Evolutionary conservation across 1,140 invertebrate genomes (phyloP).

Genomic region (Neodiprion lecontei): DNA sequence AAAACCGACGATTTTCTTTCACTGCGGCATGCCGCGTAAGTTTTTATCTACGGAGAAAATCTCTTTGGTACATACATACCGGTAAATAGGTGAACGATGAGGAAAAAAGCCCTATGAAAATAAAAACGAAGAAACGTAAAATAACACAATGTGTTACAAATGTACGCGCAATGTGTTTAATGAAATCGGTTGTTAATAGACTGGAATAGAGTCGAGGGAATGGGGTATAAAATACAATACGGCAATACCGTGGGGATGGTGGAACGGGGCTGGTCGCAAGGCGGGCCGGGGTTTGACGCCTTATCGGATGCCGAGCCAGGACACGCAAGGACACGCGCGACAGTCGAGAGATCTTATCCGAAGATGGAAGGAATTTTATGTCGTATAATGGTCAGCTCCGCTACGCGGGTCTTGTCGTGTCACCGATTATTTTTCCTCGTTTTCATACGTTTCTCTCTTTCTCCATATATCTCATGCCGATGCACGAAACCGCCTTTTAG

Average conservation of each 20-base stretch:
- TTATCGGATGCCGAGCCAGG: conserved; percentile 58
- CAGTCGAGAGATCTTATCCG: conserved; percentile 51
- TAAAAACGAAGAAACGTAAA: too few species aligned
- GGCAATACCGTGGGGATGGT: background rate
- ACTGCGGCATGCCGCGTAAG: too few species aligned
- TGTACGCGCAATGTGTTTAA: too few species aligned
- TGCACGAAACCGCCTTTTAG: conserved; percentile 11
- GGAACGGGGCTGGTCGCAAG: conserved; percentile 28
- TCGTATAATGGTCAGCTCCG: conserved; percentile 54
- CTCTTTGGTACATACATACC: too few species aligned
- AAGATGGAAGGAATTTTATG: conserved; percentile 59
- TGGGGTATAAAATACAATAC: background rate
- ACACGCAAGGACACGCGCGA: conserved; percentile 53
- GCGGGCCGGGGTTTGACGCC: conserved; percentile 40
- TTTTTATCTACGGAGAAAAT: too few species aligned
- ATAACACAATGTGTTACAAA: too few species aligned
- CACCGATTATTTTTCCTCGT: background rate
- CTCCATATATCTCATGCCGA: background rate
- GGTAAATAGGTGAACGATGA: too few species aligned
- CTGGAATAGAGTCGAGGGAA: background rate
- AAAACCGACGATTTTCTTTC: too few species aligned
- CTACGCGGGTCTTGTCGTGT: too few species aligned
- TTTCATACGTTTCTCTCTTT: conserved; percentile 15
- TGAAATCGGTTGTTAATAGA: too few species aligned
- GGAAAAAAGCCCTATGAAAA: too few species aligned